These are phyloP conservation scores for Salvelinus sp. DNA, from an alignment of 2,113 vertebrate species.

Conservation along the genomic window DNA sequence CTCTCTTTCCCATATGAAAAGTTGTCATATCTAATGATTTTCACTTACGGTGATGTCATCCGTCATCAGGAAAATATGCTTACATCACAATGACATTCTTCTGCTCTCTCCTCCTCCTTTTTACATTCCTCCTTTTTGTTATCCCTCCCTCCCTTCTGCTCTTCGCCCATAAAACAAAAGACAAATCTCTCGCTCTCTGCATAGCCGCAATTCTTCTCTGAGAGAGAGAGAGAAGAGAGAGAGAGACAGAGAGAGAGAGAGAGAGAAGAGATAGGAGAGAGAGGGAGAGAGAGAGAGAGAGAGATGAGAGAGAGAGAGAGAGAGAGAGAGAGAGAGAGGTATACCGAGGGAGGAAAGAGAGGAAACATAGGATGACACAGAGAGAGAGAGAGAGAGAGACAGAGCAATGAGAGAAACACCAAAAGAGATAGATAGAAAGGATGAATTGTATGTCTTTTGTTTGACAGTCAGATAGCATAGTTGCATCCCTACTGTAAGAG, in stretches of 20 bases:
- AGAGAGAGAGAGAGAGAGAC: slow-evolving; percentile 15
- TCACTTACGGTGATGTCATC: slow-evolving; percentile 36
- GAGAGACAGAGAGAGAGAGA: slow-evolving; percentile 8
- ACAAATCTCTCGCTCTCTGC: slow-evolving; percentile 4
- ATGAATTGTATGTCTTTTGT: too few species aligned
- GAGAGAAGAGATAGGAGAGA: background rate
- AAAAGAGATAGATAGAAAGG: background rate
- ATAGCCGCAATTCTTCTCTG: background rate
- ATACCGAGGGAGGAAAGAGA: slow-evolving; percentile 8
- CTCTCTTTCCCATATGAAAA: background rate
- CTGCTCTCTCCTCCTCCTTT: slow-evolving; percentile 3
- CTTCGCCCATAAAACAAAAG: slow-evolving; percentile 32
- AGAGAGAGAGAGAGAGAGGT: slow-evolving; percentile 10
- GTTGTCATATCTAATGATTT: background rate
- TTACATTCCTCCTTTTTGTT: background rate
- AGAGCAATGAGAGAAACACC: background rate
- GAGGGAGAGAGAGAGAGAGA: slow-evolving; percentile 13
- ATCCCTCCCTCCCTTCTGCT: slow-evolving; percentile 6
- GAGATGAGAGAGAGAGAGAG: slow-evolving; percentile 17
- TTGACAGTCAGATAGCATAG: background rate
- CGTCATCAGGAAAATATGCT: background rate
- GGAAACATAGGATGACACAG: too few species aligned
- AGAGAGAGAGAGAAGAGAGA: slow-evolving; percentile 26
- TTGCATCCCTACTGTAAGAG: background rate
- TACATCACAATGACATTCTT: slow-evolving; percentile 16